Conservation (phyloP, 2,797 vertebrate species). For the Tolypeutes matacus region DNA sequence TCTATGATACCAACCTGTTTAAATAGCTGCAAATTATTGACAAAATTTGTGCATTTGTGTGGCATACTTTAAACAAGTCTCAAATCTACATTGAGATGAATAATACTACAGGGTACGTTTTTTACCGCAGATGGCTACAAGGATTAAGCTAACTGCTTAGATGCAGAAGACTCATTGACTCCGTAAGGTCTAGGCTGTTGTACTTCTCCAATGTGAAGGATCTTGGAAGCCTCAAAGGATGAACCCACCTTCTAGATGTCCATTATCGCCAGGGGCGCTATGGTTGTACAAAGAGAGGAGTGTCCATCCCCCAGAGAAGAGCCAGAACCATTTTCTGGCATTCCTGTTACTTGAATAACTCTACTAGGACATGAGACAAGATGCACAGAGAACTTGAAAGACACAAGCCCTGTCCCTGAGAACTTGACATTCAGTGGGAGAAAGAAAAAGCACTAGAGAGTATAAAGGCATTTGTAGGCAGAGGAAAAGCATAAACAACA, state of each 20-base stretch:
- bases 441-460: neutral
- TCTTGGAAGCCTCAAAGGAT: neutral
- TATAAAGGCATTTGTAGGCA: neutral
- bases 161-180: neutral
- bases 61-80: neutral
- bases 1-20: neutral
- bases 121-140: neutral
- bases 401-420: neutral
- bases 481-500: neutral
- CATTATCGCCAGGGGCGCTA: neutral
- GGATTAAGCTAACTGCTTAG: neutral
- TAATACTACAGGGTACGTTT: neutral
- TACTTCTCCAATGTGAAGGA: neutral
- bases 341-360: neutral
- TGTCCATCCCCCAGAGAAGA: neutral
- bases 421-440: neutral
- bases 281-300: neutral
- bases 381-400: neutral
- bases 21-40: neutral
- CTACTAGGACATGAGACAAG: neutral
- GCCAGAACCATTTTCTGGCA: neutral
- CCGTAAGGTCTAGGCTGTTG: neutral
- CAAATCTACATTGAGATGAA: neutral
- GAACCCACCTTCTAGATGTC: neutral
- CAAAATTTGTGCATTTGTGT: neutral